Evolutionary conservation across 2,888 invertebrate species (phyloP).

Genomic region (Cryptocheilus praepositus): DNA sequence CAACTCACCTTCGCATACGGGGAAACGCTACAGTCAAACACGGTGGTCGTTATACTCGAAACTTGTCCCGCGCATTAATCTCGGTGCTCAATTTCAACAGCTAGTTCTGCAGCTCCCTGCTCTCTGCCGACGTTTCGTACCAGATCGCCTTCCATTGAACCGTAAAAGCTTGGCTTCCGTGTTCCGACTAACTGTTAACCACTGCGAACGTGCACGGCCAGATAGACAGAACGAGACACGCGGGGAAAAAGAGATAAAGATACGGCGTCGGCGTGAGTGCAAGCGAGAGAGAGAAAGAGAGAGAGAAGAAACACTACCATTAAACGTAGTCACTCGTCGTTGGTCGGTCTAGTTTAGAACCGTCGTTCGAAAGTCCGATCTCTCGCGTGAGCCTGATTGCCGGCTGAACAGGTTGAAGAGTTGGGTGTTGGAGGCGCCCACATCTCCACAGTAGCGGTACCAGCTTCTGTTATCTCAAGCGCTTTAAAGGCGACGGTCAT

Average conservation of each 20-base stretch:
- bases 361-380: slow-evolving; percentile 39
- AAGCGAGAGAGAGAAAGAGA: slow-evolving; percentile 3
- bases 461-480: slow-evolving; percentile 48
- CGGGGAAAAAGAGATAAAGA: not conserved
- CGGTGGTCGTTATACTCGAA: not conserved
- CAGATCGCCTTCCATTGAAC: slow-evolving; percentile 55
- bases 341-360: slow-evolving; percentile 54
- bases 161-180: slow-evolving; percentile 54
- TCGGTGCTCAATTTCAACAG: slow-evolving; percentile 30
- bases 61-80: slow-evolving; percentile 9
- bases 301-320: slow-evolving; percentile 30
- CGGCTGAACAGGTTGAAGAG: slow-evolving; percentile 62
- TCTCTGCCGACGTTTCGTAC: slow-evolving; percentile 28
- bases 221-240: slow-evolving; percentile 29
- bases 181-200: slow-evolving; percentile 59
- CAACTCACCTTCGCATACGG: no score
- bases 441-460: slow-evolving; percentile 56
- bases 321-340: slow-evolving; percentile 40
- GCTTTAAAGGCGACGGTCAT: slow-evolving; percentile 26
- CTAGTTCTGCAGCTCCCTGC: slow-evolving; percentile 17
- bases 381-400: slow-evolving; percentile 61
- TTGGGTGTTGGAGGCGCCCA: slow-evolving; percentile 57
- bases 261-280: not conserved
- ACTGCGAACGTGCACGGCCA: slow-evolving; percentile 17
- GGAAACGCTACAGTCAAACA: no score